Conservation (phyloP, 2,888 invertebrate genomes). For the Ichneumoninae sp. region DNA sequence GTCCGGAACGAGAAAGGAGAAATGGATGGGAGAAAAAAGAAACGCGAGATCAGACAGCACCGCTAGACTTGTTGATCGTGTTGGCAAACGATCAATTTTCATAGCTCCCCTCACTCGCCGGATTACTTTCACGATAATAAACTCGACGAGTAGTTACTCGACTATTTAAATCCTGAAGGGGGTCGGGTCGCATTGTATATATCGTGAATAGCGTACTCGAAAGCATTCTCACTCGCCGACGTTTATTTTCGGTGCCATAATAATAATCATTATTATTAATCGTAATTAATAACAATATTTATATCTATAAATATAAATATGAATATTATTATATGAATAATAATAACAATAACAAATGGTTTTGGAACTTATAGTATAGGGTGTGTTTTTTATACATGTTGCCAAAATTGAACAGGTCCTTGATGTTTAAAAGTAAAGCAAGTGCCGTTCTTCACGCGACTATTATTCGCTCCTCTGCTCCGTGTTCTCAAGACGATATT, state of each 20-base stretch:
- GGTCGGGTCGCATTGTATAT: slow-evolving; percentile 24
- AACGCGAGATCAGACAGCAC: slow-evolving; percentile 19
- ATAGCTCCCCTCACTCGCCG: background rate
- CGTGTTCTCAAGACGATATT: slow-evolving; percentile 18
- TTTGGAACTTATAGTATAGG: background rate
- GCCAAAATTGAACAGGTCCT: slow-evolving; percentile 23
- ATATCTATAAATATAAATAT: too few relatives aligned
- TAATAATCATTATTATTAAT: background rate
- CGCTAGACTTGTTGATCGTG: slow-evolving; percentile 26
- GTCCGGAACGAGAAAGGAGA: background rate
- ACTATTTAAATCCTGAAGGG: slow-evolving; percentile 16
- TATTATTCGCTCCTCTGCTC: background rate
- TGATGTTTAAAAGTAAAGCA: slow-evolving; percentile 22
- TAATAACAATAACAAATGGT: background rate
- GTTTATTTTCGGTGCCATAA: background rate
- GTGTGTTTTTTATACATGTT: background rate
- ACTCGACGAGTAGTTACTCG: slow-evolving; percentile 29
- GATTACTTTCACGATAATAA: slow-evolving; percentile 49
- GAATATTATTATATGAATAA: background rate
- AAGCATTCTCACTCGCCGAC: background rate
- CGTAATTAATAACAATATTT: too few relatives aligned
- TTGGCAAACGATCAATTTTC: slow-evolving; percentile 53
- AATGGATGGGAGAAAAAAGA: background rate
- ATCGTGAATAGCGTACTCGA: background rate
- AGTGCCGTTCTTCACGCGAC: slow-evolving; percentile 1